These are phyloP conservation scores for Oostethus manadensis DNA, from an alignment of 2,113 vertebrate genomes.

Conservation along the genomic window DNA sequence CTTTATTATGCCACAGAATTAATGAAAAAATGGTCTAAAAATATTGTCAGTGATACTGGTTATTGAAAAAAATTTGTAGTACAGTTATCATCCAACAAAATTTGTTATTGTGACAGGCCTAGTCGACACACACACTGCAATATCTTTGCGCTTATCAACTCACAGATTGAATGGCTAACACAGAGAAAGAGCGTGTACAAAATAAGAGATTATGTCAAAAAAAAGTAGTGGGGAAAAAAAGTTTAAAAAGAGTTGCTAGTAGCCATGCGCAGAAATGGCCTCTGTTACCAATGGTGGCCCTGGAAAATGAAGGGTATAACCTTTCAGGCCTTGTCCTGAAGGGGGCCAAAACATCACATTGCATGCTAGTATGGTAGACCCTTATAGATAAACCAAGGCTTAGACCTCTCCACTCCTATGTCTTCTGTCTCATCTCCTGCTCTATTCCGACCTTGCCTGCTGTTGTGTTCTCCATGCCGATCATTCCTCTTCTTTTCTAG, in stretches of 20 bases:
- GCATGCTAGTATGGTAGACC: slow-evolving; percentile 91
- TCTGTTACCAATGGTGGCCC: slow-evolving; percentile 62
- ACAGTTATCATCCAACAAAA: no score
- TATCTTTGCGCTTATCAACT: slow-evolving; percentile 34
- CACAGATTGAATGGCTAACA: slow-evolving; percentile 26
- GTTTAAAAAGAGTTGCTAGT: slow-evolving; percentile 52
- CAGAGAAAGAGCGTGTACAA: slow-evolving; percentile 35
- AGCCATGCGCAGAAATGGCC: slow-evolving; percentile 57
- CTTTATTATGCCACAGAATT: no score
- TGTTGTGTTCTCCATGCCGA: slow-evolving; percentile 66
- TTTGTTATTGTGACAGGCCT: no score
- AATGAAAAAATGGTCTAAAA: no score
- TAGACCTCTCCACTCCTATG: slow-evolving; percentile 58
- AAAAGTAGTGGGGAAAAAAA: slow-evolving; percentile 43
- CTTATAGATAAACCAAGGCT: slow-evolving; percentile 64
- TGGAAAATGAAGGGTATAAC: slow-evolving; percentile 57
- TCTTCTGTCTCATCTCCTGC: slow-evolving; percentile 58
- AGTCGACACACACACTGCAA: slow-evolving; percentile 37
- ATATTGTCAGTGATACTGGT: no score
- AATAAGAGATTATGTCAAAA: background rate
- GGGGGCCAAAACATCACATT: slow-evolving; percentile 82
- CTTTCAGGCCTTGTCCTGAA: slow-evolving; percentile 67
- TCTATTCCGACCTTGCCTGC: slow-evolving; percentile 63
- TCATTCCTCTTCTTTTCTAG: slow-evolving; percentile 77
- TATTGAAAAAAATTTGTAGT: no score